A percentile compares a stretch with the other conserved stretches of the same genome.
Evolutionary conservation across 2,888 invertebrate genomes (phyloP).

Genomic region (Aleiodes leptofemur): DNA sequence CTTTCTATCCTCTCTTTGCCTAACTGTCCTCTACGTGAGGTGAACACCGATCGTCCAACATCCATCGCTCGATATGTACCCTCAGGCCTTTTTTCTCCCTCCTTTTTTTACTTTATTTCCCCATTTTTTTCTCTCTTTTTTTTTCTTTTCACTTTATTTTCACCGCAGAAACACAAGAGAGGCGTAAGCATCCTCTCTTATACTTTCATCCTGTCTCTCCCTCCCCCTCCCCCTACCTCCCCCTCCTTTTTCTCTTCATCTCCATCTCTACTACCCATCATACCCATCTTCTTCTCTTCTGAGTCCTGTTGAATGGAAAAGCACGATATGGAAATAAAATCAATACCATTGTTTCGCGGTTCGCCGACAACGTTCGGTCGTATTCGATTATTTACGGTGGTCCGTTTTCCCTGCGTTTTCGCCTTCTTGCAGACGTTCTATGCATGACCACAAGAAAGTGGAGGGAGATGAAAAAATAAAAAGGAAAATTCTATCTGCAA

Average conservation of each 20-base stretch:
- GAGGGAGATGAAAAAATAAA: constrained; percentile 30
- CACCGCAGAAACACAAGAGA: constrained; percentile 41
- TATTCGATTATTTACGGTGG: constrained; percentile 56
- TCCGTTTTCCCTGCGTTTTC: constrained; percentile 42
- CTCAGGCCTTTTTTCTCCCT: constrained; percentile 54
- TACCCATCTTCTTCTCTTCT: constrained; percentile 40
- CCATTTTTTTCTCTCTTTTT: constrained; percentile 15
- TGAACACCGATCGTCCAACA: constrained; percentile 72
- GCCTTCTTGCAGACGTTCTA: constrained; percentile 34
- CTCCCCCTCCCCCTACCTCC: background rate
- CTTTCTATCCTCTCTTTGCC: constrained; percentile 38
- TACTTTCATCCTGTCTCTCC: constrained; percentile 11
- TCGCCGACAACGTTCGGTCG: constrained; percentile 55
- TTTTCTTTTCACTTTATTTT: constrained; percentile 33
- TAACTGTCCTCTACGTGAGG: constrained; percentile 69
- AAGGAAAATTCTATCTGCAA: constrained; percentile 23
- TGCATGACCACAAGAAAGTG: constrained; percentile 34
- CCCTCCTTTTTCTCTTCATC: constrained; percentile 36
- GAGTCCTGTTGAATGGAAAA: constrained; percentile 51
- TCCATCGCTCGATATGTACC: constrained; percentile 73
- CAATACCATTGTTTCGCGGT: constrained; percentile 74
- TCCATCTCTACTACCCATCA: constrained; percentile 36
- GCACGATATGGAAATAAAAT: constrained; percentile 74
- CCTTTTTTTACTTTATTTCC: constrained; percentile 41
- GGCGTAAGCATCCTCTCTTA: constrained; percentile 36